Evolutionary conservation across 2,888 invertebrate species (phyloP).

Genomic region (Macrosiphum euphorbiae): DNA sequence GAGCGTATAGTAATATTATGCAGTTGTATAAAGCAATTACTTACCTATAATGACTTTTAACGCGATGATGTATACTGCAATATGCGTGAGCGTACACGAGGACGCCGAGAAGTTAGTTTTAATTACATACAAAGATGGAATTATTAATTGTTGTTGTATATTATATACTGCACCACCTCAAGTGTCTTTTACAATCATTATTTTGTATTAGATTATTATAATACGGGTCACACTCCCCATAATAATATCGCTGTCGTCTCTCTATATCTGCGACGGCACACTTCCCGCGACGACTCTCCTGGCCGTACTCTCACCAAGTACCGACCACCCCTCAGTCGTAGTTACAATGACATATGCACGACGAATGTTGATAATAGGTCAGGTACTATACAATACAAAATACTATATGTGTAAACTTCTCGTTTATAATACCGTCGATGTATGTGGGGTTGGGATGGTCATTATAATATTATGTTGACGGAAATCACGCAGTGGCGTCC

Average conservation of each 20-base stretch:
- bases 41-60: slow-evolving; percentile 18
- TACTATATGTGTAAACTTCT: not conserved
- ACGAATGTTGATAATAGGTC: not conserved
- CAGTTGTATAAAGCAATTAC: slow-evolving; percentile 5
- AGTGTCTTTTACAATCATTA: slow-evolving; percentile 41
- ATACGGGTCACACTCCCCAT: not conserved
- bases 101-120: not conserved
- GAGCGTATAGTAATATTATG: not conserved
- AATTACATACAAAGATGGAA: slow-evolving; percentile 28
- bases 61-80: not conserved
- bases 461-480: not conserved
- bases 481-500: not conserved
- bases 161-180: not conserved
- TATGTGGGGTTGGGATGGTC: not conserved
- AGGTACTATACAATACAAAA: not conserved
- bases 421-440: not conserved
- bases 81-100: not conserved
- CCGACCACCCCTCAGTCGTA: not conserved
- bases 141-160: slow-evolving; percentile 38
- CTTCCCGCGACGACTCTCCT: not conserved
- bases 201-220: not conserved
- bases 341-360: not conserved
- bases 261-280: not conserved
- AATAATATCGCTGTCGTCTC: not conserved
- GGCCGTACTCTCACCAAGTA: not conserved